Base-by-base conservation (phyloP, 2,797 vertebrate genomes). In the Austrolebias charrua region DNA sequence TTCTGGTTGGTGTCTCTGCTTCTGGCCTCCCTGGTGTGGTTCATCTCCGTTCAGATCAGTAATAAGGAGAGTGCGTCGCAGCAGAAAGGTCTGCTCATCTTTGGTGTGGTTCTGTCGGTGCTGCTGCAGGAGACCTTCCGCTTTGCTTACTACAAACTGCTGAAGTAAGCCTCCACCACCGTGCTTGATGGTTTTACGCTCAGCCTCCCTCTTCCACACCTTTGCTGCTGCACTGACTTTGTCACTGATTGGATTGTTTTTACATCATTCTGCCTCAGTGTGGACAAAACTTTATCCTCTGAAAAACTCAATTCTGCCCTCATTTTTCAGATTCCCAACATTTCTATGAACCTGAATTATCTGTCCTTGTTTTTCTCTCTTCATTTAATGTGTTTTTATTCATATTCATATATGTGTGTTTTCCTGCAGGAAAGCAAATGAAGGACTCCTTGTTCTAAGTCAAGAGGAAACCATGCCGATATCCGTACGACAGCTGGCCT, bases 381-480 rank as follows among this genome's bases (percentile, higher is more conserved):
- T 46, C 0, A 5, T 40, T 33, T 5, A 33, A 4, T 67, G 6
- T 71, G 65, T 78, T n/a, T 69, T 24, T 24, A 24, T 24, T 24
- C 24, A 24, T 24, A 24, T 24, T 24, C 24, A 24, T 24, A 24
- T 24, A 8, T 72, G 9, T 66, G 71, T 45, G 14, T 62, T 31
- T 31, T 11, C 7, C 66, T 86, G 60, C 84, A 96, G 94, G 87
- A 95, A 93, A 89, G 93, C 94, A 1, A 95, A 90, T 76, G 92
- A 94, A 81, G 95, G 93, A 65, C 90, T 95, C 56, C 90, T 94
- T 72, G 64, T 78, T 35, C 87, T 95, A 76, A 95, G 91, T 56
- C 92, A 94, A 70, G 94, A 94, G 71, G 94, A 95, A 69, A 89
- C 90, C 20, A 91, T 92, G 83, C 93, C 93, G 0, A 92, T 94